Percentiles rank a stretch among this genome's conserved stretches.
phyloP scores from a whole-genome alignment of 2,113 vertebrate species.

The Hippopotamus amphibius region DNA sequence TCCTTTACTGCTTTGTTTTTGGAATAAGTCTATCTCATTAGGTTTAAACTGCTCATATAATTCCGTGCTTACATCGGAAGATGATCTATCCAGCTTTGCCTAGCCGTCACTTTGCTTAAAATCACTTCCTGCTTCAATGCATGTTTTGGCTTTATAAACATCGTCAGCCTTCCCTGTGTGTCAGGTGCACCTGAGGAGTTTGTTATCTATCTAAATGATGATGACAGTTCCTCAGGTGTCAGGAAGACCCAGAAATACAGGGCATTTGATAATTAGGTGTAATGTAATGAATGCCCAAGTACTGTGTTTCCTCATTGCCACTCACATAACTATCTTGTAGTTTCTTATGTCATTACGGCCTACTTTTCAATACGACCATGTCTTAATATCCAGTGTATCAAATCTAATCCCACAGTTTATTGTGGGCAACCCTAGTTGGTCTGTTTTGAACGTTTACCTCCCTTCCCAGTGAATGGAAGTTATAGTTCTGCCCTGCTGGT shows the following conservation, averaged over 20 bases:
- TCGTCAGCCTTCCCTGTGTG: neutral
- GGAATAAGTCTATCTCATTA: neutral
- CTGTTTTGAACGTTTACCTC: constrained; percentile 82
- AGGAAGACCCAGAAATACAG: neutral
- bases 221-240: neutral
- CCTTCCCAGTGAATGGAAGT: constrained; percentile 83
- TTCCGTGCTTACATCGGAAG: neutral
- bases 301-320: constrained; percentile 66
- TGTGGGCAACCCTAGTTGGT: constrained; percentile 86
- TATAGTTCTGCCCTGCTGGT: constrained; percentile 85
- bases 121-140: neutral
- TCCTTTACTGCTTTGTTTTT: neutral
- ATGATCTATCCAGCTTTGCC: neutral
- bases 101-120: neutral
- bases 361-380: constrained; percentile 85
- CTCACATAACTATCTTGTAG: constrained; percentile 76
- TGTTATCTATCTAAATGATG: neutral
- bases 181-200: neutral
- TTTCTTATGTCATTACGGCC: constrained; percentile 74
- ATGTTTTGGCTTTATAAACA: constrained; percentile 50
- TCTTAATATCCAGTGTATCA: constrained; percentile 88
- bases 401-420: constrained; percentile 89
- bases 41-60: neutral
- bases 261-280: constrained; percentile 86
- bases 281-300: constrained; percentile 88